phyloP scores from a whole-genome alignment of 64 coral and sea anemone genomes.

The Astreopora myriophthalma region DNA sequence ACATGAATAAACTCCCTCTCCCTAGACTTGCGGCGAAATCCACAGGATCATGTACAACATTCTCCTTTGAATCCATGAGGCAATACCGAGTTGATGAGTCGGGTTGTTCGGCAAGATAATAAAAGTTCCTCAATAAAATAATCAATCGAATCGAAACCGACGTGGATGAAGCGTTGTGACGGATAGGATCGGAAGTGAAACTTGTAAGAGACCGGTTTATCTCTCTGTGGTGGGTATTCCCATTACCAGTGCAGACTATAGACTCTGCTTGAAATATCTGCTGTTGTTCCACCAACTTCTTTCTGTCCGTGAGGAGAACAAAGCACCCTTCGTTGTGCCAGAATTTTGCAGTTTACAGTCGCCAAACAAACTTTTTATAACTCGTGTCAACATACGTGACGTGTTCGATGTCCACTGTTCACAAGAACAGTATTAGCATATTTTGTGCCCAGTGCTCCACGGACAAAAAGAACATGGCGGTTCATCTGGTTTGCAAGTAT shows the following conservation, averaged over 20 bases:
- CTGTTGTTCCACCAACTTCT: no score
- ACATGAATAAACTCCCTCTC: constrained; percentile 30
- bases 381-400: not conserved
- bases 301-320: not conserved
- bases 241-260: not conserved
- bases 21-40: not conserved
- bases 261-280: not conserved
- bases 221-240: not conserved
- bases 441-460: not conserved
- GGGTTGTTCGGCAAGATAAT: no score
- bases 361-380: not conserved
- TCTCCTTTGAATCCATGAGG: constrained; percentile 2
- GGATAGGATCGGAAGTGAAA: no score
- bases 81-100: not conserved
- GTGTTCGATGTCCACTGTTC: not conserved
- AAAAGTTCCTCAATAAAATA: no score
- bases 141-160: not conserved
- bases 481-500: no score
- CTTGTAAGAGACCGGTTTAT: no score
- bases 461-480: not conserved
- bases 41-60: constrained; percentile 4
- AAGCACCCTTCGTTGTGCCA: not conserved
- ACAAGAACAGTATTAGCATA: not conserved
- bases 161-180: no score
- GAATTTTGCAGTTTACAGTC: not conserved